A percentile compares a stretch with the other conserved stretches of the same genome.
Evolutionary conservation across 2,888 invertebrate genomes (phyloP).

Genomic region (Drosophila seclusa): DNA sequence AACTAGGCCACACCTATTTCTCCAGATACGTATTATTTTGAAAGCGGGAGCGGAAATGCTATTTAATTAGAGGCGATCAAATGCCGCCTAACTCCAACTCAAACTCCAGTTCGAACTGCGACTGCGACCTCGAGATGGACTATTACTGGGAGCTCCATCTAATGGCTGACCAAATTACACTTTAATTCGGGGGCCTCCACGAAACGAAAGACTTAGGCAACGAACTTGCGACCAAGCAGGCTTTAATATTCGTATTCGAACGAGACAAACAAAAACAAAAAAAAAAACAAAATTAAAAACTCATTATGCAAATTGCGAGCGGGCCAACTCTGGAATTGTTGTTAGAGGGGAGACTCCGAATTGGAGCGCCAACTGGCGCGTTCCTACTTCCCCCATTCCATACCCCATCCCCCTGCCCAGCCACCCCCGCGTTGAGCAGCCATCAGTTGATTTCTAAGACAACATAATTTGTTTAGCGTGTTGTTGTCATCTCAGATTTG

Average conservation of each 20-base stretch:
- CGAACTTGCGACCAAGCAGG: conserved; percentile 45
- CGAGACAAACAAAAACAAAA: conserved; percentile 24
- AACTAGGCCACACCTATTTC: conserved; percentile 66
- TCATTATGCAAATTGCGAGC: conserved; percentile 82
- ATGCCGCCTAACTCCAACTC: conserved; percentile 57
- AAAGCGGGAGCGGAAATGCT: conserved; percentile 74
- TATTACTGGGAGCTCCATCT: conserved; percentile 45
- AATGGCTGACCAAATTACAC: conserved; percentile 80
- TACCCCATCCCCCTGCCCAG: neutral
- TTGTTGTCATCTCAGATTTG: conserved; percentile 64
- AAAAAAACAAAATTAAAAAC: conserved; percentile 72
- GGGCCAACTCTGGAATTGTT: conserved; percentile 5
- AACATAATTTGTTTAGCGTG: conserved; percentile 76
- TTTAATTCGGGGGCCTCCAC: conserved; percentile 67
- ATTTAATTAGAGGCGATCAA: conserved; percentile 80
- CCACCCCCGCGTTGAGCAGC: conserved; percentile 42
- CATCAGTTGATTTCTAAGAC: conserved; percentile 61
- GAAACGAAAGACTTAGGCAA: conserved; percentile 71
- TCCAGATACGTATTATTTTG: conserved; percentile 67
- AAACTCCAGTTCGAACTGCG: conserved; percentile 2
- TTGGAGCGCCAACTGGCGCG: conserved; percentile 36
- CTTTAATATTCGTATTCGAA: conserved; percentile 70
- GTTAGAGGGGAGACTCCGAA: conserved; percentile 4
- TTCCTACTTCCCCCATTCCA: neutral
- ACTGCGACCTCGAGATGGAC: conserved; percentile 43